Evolutionary conservation across 1,140 invertebrate species (phyloP), one percentile per base, ranked within the genome.

Genomic region (Drosophila athabasca): DNA sequence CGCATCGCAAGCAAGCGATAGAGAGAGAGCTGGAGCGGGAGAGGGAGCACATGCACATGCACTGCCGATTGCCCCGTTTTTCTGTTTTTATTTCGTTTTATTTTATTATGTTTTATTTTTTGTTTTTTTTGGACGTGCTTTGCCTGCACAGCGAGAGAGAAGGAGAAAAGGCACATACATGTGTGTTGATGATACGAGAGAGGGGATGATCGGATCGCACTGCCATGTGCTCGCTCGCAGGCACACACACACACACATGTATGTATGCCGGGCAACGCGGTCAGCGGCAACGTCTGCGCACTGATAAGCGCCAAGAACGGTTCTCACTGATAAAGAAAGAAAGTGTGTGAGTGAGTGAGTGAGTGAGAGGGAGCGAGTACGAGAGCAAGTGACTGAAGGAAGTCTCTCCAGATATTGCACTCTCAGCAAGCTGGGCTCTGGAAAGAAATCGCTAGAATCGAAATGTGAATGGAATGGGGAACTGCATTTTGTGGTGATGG

Each of bases 231-330:
- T 69, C 41, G 11, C 31, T 31, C 54, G 41, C 59, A 35, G 26
- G 51, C 31, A 70, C 29, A 55, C 17, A 35, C n/a, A 70, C 41
- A 39, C 13, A 19, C 7, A 35, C 6, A 22, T 22, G 22, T 22
- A 22, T 24, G 24, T 3, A 5, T 24, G 5, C 50, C 65, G 62
- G 66, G 62, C 19, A 17, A n/a, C 17, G 31, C 31, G 35, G 35
- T 39, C 35, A 39, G 35, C 2, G 35, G 35, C 11, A 9, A 39
- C 35, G 35, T 39, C 51, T 24, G 61, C n/a, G 9, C 44, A 52
- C 35, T 78, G 79, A 81, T 81, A 81, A 81, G 74, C 79, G 48
- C 45, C 54, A 73, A 82, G 74, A 81, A 82, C 79, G 68, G 73
- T 79, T 72, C 67, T 77, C 46, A 41, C 52, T 58, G 62, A 57